These are phyloP conservation scores for Laspeyria flexula DNA, from an alignment of 2,888 invertebrate genomes.

Conservation along the genomic window DNA sequence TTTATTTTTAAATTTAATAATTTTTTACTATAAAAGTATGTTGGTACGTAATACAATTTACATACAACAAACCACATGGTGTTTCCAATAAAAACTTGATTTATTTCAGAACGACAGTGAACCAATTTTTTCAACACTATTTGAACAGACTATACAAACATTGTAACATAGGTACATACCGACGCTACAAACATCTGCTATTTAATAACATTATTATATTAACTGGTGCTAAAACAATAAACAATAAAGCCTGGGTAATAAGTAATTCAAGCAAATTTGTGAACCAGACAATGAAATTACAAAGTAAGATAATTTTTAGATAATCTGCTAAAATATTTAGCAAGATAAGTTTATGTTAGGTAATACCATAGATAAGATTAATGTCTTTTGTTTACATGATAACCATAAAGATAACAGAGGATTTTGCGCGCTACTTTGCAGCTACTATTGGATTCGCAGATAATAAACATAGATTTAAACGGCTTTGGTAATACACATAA, in stretches of 20 bases:
- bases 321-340: conserved; percentile 23
- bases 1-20: too few species aligned
- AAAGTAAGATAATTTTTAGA: background rate
- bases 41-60: too few species aligned
- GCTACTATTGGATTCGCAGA: background rate
- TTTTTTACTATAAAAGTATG: too few species aligned
- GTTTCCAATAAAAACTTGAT: too few species aligned
- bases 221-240: conserved; percentile 8
- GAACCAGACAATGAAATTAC: background rate
- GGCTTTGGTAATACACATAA: background rate
- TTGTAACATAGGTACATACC: conserved; percentile 6
- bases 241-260: conserved; percentile 1
- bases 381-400: conserved; percentile 10
- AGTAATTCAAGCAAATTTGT: too few species aligned
- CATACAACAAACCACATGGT: too few species aligned
- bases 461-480: background rate
- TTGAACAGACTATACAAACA: conserved; percentile 1
- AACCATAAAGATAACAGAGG: conserved; percentile 14
- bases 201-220: conserved; percentile 13
- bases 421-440: background rate
- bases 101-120: background rate
- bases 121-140: background rate
- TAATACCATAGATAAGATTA: conserved; percentile 21
- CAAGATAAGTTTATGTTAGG: conserved; percentile 20
- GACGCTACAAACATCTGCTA: conserved; percentile 16